Percentiles rank a stretch among this genome's conserved stretches.
These are phyloP conservation scores for Notothenia rossii DNA, from an alignment of 2,113 vertebrate species.

Conservation along the genomic window DNA sequence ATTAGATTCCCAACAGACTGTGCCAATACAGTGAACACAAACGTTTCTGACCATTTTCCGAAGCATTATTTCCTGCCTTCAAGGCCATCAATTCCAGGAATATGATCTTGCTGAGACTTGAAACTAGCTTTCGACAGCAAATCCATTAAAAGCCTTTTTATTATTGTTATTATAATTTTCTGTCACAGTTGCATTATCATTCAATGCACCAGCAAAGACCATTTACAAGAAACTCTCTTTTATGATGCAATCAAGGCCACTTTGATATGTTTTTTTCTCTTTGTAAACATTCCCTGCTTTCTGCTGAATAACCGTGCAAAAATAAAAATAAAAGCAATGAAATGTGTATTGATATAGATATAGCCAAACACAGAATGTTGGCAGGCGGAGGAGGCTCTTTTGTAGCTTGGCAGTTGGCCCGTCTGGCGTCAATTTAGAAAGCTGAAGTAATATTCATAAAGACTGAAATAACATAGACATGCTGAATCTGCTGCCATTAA, in stretches of 20 bases:
- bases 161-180: neutral
- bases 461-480: neutral
- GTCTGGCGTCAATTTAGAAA: neutral
- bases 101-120: neutral
- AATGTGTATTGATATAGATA: neutral
- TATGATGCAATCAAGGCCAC: neutral
- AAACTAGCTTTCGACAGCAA: constrained; percentile 7
- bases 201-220: neutral
- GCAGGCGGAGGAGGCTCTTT: neutral
- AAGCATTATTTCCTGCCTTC: neutral
- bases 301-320: neutral
- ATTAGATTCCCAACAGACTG: neutral
- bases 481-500: neutral
- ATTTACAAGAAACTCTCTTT: neutral
- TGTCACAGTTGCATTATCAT: neutral
- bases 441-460: constrained; percentile 1
- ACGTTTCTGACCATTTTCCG: neutral
- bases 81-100: neutral
- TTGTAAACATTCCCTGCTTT: neutral
- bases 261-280: constrained; percentile 10
- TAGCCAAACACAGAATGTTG: neutral
- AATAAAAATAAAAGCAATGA: neutral
- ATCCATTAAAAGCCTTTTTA: constrained; percentile 14
- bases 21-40: neutral
- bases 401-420: neutral